Base-by-base conservation (phyloP, 2,888 invertebrate species). In the Cabera pusaria region DNA sequence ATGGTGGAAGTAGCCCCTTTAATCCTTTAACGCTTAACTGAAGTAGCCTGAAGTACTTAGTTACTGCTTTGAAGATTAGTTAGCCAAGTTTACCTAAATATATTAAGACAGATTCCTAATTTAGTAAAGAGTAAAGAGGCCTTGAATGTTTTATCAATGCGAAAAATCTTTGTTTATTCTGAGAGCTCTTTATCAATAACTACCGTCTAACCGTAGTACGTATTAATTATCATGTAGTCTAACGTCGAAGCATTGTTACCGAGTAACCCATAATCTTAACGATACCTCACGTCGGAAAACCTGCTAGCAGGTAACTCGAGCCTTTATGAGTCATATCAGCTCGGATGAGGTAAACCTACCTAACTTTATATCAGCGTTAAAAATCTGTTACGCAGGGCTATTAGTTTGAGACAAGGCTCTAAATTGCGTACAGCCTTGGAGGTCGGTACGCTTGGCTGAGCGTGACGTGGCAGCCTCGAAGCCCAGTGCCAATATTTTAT, bases 371-470 rank as follows among this genome's bases (percentile, higher is more conserved):
- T 23, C 24, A 18, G 23, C 33, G 35, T 44, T 52, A 41, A 64
- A 74, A 73, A 72, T 59, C 50, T 45, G 56, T 71, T 68, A 68
- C 62, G 58, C 57, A 61, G 72, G 63, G 56, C 64, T 64, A 60
- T 69, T 67, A 64, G 65, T 62, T 66, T 57, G 69, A 65, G 62
- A 65, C 63, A 51, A 56, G 63, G 52, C 55, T 69, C 57, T 72
- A 76, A 82, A 79, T 73, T 68, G 79, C 67, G 73, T 72, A 69
- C 70, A 81, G 73, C 87, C 86, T 86, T 86, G 84, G 76, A 76
- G 73, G 77, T 68, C 68, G 65, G 72, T 70, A 81, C 71, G 87
- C 83, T 85, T 55, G 57, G 75, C 48, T 60, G 71, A 81, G 83
- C 86, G 61, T 83, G 81, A 81, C 84, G 72, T 63, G 64, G 64